Percentiles rank a stretch among this genome's conserved stretches.
Conservation (phyloP, 2,797 vertebrate species). For the Champsocephalus gunnari region DNA sequence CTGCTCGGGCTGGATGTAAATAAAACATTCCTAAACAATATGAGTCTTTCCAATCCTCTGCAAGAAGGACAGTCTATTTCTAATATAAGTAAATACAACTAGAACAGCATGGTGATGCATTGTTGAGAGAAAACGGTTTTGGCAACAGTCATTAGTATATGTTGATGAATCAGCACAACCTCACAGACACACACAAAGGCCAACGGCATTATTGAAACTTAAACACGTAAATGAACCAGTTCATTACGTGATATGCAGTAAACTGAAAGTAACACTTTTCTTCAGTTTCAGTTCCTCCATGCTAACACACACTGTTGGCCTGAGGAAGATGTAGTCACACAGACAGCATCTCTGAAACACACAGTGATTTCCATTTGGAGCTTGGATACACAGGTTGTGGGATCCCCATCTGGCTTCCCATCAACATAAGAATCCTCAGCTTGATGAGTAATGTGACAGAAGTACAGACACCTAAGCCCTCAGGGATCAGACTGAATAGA, state of each 20-base stretch:
- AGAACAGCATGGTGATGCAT: not conserved
- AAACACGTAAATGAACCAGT: not conserved
- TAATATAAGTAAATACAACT: not conserved
- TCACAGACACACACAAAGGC: no score
- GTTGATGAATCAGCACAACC: not conserved
- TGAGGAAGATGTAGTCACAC: not conserved
- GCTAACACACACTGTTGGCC: not conserved
- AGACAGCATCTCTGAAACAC: no score
- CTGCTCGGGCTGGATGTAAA: constrained; percentile 36
- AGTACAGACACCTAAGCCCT: not conserved
- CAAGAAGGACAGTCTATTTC: not conserved
- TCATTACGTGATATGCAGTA: not conserved
- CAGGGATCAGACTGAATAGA: not conserved
- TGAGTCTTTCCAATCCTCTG: constrained; percentile 31
- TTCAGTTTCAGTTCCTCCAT: not conserved
- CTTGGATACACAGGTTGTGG: no score
- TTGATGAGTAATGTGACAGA: not conserved
- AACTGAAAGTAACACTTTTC: not conserved
- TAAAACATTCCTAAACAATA: constrained; percentile 42
- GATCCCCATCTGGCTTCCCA: not conserved
- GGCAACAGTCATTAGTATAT: not conserved
- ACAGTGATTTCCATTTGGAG: no score
- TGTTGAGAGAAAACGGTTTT: not conserved
- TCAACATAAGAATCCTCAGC: not conserved
- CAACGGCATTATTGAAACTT: not conserved